phyloP scores from a whole-genome alignment of 1,140 invertebrate genomes.

The Conus betulinus region DNA sequence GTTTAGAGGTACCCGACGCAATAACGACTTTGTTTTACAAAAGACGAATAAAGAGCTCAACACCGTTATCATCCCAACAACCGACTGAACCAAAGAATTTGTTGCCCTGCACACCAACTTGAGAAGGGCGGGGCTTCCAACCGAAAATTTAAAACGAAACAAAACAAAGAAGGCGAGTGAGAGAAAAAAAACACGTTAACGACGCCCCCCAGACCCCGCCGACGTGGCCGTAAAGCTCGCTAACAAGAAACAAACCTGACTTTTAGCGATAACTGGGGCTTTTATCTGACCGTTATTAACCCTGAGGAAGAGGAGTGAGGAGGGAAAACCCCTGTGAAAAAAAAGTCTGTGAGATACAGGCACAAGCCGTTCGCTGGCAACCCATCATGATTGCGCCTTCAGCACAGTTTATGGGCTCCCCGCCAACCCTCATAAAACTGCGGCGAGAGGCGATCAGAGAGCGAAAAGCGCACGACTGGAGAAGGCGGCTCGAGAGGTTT shows the following conservation, averaged over 20 bases:
- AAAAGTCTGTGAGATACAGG: not conserved
- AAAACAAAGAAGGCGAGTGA: not conserved
- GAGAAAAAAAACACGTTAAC: not conserved
- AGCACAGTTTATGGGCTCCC: not conserved
- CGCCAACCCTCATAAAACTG: not conserved
- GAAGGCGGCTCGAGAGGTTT: not conserved
- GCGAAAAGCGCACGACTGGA: not conserved
- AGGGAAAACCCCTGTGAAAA: not conserved
- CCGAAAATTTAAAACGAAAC: not conserved
- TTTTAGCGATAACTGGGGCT: not conserved
- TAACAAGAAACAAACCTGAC: constrained; percentile 7
- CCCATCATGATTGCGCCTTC: not conserved
- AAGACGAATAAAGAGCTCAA: too few species aligned
- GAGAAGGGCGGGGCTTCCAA: not conserved
- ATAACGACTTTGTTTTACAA: too few species aligned
- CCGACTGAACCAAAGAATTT: too few species aligned
- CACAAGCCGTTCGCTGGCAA: not conserved
- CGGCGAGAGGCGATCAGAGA: not conserved
- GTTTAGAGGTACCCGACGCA: too few species aligned
- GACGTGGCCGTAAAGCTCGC: not conserved
- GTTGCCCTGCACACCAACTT: too few species aligned
- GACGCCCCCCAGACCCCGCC: not conserved
- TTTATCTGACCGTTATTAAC: constrained; percentile 3
- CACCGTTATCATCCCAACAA: too few species aligned
- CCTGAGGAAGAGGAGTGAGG: not conserved